Conservation (phyloP, 1,140 invertebrate genomes). For the Pygmarrhopalites habei region DNA sequence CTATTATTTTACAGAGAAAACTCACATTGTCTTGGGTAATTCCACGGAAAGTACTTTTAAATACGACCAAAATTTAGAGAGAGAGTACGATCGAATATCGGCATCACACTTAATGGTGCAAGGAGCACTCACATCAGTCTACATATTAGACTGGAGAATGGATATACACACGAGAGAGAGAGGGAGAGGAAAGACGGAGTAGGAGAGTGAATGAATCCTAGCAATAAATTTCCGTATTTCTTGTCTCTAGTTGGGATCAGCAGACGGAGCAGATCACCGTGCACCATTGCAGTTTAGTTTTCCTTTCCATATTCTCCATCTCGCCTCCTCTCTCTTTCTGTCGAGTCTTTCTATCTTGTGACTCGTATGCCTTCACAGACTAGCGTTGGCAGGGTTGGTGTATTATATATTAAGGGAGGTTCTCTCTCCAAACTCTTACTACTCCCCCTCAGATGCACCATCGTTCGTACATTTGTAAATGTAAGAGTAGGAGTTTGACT, state of each 20-base stretch:
- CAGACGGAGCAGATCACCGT: slow-evolving; percentile 3
- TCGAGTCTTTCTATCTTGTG: not conserved
- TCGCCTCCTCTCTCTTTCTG: not conserved
- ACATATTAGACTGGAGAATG: not conserved
- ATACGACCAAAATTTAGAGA: no score
- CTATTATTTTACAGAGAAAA: not conserved
- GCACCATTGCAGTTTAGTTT: not conserved
- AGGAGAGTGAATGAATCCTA: slow-evolving; percentile 10
- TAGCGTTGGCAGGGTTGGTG: no score
- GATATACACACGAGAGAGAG: not conserved
- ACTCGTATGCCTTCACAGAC: not conserved
- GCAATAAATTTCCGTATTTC: slow-evolving; percentile 12
- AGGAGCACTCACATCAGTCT: no score
- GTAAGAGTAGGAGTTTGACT: no score
- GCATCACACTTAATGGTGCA: no score
- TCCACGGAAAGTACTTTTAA: no score
- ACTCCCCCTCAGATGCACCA: no score
- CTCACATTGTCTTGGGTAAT: not conserved
- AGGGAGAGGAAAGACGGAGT: not conserved
- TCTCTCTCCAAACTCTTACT: no score
- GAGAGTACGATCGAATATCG: no score
- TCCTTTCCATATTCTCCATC: not conserved
- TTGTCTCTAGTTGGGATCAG: slow-evolving; percentile 1
- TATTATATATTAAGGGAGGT: no score
- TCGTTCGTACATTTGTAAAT: no score